Base-by-base conservation (phyloP, 2,797 vertebrate species). In the Microctenopoma steveboyesi region DNA sequence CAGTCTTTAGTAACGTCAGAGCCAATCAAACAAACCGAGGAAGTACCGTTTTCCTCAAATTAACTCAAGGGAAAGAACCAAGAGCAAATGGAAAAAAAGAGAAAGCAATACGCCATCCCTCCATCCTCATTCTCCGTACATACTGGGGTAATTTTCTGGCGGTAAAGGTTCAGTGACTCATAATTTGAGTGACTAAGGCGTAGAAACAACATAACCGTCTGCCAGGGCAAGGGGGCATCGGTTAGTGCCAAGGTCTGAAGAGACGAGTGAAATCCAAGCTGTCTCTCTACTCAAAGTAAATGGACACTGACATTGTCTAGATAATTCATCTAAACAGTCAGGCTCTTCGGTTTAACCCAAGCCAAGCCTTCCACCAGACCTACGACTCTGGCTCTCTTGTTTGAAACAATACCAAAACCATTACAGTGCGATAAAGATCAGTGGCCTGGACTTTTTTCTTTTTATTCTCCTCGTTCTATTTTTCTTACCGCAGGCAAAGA, bases 1-100 rank as follows among this genome's bases (percentile, higher is more conserved):
- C 84, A 86, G 89, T 95, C 81, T 95, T 96, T 95, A 94, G 86
- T 94, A 88, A 95, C 84, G 89, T 93, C 91, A 94, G 91, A 88
- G 85, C 86, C 88, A 95, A 94, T 95, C 95, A 94, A 94, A 91
- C 89, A 88, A 89, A 90, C 82, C 79, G 72, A 86, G 76, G 89
- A 93, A 93, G 83, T 84, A 93, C 76, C 70, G 89, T 94, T 95
- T 89, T 86, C 93, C 82, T 93, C 90, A 93, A 94, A 93, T 94
- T 94, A 92, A 78, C 70, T 90, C 87, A 4, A 85, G 88, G 82
- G 83, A 85, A 86, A 50, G 84, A 73, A 88, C 85, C 82, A 88
- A 56, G 33, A 73, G 72, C 83, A 87, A 89, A 87, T 89, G 90
- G 90, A 78, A 66, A 42, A 86, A 90, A 85, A 84, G 86, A 87